phyloP scores from a whole-genome alignment of 1,140 invertebrate species.

The Anastatus disparis region DNA sequence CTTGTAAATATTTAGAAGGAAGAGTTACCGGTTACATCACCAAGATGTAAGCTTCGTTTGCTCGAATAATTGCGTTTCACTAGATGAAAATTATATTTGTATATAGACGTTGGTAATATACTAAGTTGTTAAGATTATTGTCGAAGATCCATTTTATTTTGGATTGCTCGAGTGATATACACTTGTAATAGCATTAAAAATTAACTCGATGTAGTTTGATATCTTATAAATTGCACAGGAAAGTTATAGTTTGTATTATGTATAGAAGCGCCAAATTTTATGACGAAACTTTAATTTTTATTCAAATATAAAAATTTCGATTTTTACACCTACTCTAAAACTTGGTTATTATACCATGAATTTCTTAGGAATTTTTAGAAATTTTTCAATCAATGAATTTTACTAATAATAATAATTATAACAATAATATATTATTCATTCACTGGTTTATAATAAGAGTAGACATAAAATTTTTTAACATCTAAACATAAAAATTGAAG shows the following conservation, averaged over 20 bases:
- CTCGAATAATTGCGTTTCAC: no score
- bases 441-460: background rate
- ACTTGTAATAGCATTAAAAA: no score
- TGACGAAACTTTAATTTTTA: slow-evolving; percentile 16
- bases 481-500: background rate
- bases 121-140: background rate
- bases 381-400: slow-evolving; percentile 10
- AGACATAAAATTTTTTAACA: slow-evolving; percentile 4
- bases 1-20: slow-evolving; percentile 11
- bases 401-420: background rate
- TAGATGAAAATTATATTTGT: no score
- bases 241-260: background rate
- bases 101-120: background rate
- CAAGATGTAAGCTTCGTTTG: no score
- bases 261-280: background rate
- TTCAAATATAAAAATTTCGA: background rate
- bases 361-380: slow-evolving; percentile 21
- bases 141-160: background rate
- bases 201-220: background rate
- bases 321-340: background rate
- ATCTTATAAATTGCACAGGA: background rate
- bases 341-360: slow-evolving; percentile 30
- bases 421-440: no score
- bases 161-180: no score
- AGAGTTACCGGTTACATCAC: slow-evolving; percentile 19